Conservation (phyloP, 2,113 vertebrate genomes). For the Hippocampus zosterae region DNA sequence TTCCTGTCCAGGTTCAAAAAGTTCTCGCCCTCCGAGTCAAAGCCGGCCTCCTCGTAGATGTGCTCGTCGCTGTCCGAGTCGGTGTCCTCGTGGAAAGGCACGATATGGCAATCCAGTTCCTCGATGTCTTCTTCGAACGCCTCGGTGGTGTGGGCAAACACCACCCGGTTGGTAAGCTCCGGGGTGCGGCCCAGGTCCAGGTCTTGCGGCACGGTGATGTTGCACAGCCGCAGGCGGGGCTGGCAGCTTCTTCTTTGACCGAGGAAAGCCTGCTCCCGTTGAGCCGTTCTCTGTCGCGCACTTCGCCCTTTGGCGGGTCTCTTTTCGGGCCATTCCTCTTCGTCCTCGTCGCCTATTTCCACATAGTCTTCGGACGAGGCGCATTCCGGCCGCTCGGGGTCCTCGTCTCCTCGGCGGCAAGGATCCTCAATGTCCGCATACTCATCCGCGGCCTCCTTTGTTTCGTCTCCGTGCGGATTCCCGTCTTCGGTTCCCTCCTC, state of each 20-base stretch:
- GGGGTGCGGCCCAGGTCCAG: conserved; percentile 68
- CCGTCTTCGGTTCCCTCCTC: conserved; percentile 23
- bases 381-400: conserved; percentile 57
- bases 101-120: conserved; percentile 77
- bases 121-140: conserved; percentile 79
- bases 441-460: conserved; percentile 66
- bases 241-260: conserved; percentile 71
- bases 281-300: conserved; percentile 63
- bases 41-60: conserved; percentile 76
- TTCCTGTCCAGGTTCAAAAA: conserved; percentile 79
- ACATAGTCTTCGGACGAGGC: conserved; percentile 77
- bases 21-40: conserved; percentile 74
- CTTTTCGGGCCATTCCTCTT: conserved; percentile 66
- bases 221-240: conserved; percentile 73
- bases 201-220: conserved; percentile 74
- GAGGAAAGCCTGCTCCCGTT: conserved; percentile 52
- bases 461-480: conserved; percentile 31
- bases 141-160: conserved; percentile 75
- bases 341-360: conserved; percentile 75
- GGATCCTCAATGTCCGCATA: conserved; percentile 73
- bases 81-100: conserved; percentile 75
- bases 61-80: conserved; percentile 76
- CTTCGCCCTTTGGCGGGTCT: conserved; percentile 64
- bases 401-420: conserved; percentile 55
- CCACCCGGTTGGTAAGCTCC: conserved; percentile 74